phyloP scores from a whole-genome alignment of 2,113 vertebrate genomes.

The Ophthalmolycus amberensis region DNA sequence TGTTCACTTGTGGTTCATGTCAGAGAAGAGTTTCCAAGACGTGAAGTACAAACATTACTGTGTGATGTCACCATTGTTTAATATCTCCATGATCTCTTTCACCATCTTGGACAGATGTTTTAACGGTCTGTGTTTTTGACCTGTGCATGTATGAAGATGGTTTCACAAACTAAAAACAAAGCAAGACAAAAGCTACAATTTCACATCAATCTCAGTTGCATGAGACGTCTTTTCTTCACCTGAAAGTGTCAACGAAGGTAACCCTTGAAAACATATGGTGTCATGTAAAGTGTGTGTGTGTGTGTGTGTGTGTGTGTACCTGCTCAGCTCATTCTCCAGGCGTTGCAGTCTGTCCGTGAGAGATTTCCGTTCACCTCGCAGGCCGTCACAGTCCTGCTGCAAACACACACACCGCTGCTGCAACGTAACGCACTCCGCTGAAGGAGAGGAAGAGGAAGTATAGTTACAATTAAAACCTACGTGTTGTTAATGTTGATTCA shows the following conservation, averaged over 20 bases:
- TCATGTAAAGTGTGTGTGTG: background rate
- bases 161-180: no score
- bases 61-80: background rate
- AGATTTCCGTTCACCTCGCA: constrained; percentile 87
- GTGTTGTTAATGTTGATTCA: background rate
- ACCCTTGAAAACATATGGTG: no score
- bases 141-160: background rate
- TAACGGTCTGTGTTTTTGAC: background rate
- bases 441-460: background rate
- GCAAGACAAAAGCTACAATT: background rate
- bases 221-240: no score
- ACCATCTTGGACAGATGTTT: background rate
- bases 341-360: constrained; percentile 88
- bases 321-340: constrained; percentile 91
- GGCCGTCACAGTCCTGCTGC: constrained; percentile 89
- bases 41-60: background rate
- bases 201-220: background rate
- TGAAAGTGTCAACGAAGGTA: no score
- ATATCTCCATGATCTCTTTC: background rate
- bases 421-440: constrained; percentile 90
- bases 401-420: constrained; percentile 87
- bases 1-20: background rate
- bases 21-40: background rate
- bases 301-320: constrained; percentile 76
- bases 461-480: background rate